Evolutionary conservation across 2,888 invertebrate genomes (phyloP), one percentile per base, ranked within the genome.

Genomic region (Leuctra nigra): DNA sequence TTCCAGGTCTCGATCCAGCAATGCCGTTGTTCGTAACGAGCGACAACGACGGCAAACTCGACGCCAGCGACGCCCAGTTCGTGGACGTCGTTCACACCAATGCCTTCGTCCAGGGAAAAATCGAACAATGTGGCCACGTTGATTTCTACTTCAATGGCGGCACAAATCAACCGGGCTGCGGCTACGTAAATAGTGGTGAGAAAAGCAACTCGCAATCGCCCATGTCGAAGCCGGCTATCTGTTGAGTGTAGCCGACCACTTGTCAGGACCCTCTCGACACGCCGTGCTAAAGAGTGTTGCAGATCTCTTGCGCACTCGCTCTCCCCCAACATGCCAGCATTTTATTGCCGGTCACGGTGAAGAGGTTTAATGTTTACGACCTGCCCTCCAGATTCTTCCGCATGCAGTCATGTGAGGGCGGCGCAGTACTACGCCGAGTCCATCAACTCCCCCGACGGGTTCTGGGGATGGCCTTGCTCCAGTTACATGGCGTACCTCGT

Each of bases 51-150:
- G 73, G 70, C 36, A 79, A 79, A 63, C 62, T 84, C 23, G 81
- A 82, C 64, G 62, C 70, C 0, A 66, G 66, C 1, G 83, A 84
- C 65, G 84, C 81, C 0, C 71, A 74, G 1, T 81, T 79, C 62
- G 82, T 84, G 0, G 83, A 84, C 64, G 75, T 81, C 1, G 73
- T 83, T 6, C 84, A 84, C 63, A 82, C 83, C 0, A 82, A 84
- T 65, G 75, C 77, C 0, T 63, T 80, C 53, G 72, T 75, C 50
- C 77, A 77, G 46, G 82, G 82, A 4, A 75, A 79, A 65, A 63
- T 81, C 24, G 77, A 78, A 54, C 59, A 72, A 0, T 65, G 74
- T 64, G 82, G 82, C 0, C 71, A 77, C 61, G 69, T 74, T 0
- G 82, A 82, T 65, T 81, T 79, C 64, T 83, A 76, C 66, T 75